A percentile compares a stretch with the other conserved stretches of the same genome.
phyloP scores from a whole-genome alignment of 1,140 invertebrate genomes.

The Mya arenaria region DNA sequence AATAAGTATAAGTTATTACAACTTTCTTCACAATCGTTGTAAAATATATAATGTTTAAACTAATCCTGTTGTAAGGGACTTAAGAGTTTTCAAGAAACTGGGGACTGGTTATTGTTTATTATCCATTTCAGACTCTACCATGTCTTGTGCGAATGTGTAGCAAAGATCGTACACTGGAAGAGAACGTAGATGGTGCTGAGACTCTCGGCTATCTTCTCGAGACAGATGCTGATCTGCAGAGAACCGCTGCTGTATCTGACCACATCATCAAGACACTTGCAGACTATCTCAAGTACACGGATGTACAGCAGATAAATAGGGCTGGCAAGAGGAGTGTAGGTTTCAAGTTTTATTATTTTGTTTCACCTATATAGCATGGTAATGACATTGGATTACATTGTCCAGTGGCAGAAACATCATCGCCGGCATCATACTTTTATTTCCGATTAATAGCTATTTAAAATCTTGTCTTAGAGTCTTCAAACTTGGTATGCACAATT shows the following conservation, averaged over 20 bases:
- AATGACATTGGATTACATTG: too few species aligned
- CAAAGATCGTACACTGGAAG: conserved; percentile 88
- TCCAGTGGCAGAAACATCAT: background rate
- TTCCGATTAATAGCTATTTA: too few species aligned
- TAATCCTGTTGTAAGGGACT: too few species aligned
- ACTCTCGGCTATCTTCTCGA: conserved; percentile 95
- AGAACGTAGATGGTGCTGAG: conserved; percentile 92
- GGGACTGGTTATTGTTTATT: background rate
- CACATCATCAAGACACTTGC: conserved; percentile 92
- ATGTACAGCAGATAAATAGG: conserved; percentile 73
- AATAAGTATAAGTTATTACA: background rate
- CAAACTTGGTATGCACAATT: too few species aligned
- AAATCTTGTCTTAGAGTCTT: too few species aligned
- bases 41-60: background rate
- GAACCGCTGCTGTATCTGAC: conserved; percentile 94
- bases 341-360: background rate
- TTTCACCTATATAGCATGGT: too few species aligned
- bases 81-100: background rate
- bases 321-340: conserved; percentile 63
- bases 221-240: conserved; percentile 94
- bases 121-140: conserved; percentile 76
- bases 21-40: background rate
- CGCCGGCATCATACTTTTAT: too few species aligned
- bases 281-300: conserved; percentile 85
- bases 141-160: conserved; percentile 89